Evolutionary conservation across 2,888 invertebrate species (phyloP).

Genomic region (Margaritifera margaritifera): DNA sequence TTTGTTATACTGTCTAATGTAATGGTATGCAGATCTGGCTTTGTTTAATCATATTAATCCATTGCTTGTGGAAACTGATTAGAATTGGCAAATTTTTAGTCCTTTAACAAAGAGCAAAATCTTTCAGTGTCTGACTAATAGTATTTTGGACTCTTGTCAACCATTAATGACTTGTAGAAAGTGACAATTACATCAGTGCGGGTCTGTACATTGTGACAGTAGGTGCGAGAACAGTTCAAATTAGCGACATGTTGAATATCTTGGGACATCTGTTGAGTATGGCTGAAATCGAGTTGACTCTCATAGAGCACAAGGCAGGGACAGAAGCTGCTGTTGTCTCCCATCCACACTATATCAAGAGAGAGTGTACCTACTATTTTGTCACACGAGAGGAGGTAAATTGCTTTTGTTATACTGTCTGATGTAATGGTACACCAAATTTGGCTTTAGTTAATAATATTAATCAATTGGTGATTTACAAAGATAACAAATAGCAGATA

Average conservation of each 20-base stretch:
- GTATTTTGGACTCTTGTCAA: too few species aligned
- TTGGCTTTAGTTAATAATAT: neutral
- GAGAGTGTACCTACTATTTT: slow-evolving; percentile 97
- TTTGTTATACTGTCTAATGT: too few species aligned
- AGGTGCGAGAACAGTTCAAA: slow-evolving; percentile 94
- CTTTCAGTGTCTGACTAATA: too few species aligned
- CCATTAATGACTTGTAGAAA: too few species aligned
- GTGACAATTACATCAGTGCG: too few species aligned
- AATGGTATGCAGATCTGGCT: too few species aligned
- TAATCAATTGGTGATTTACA: too few species aligned
- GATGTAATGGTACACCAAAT: neutral
- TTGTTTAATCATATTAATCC: too few species aligned
- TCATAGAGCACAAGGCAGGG: slow-evolving; percentile 77
- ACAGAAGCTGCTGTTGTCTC: slow-evolving; percentile 98
- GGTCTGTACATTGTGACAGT: slow-evolving; percentile 52
- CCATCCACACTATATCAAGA: slow-evolving; percentile 94
- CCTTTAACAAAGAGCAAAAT: too few species aligned
- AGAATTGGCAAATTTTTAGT: too few species aligned
- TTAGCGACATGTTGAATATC: slow-evolving; percentile 99
- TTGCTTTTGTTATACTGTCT: neutral
- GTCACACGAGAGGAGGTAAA: slow-evolving; percentile 87
- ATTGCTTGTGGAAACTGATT: too few species aligned
- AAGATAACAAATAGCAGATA: too few species aligned
- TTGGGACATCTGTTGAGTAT: slow-evolving; percentile 98
- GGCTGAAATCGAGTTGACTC: slow-evolving; percentile 83